Conservation (phyloP, 2,113 vertebrate genomes). For the Stegastes partitus region DNA sequence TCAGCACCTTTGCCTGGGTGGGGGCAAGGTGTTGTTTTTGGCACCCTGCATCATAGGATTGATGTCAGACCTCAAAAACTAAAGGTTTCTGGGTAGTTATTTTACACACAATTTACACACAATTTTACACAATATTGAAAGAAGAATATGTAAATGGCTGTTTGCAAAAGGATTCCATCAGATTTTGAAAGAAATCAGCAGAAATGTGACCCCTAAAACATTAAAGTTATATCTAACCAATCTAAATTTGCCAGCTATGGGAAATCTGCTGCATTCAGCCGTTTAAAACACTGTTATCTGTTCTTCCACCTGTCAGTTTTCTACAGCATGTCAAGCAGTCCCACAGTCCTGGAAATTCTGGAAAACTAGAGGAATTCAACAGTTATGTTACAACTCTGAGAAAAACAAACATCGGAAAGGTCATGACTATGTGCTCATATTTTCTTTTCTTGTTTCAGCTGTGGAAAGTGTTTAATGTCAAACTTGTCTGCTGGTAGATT, state of each 20-base stretch:
- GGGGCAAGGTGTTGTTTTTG: conserved; percentile 72
- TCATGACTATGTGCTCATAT: conserved; percentile 39
- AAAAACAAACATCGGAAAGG: conserved; percentile 59
- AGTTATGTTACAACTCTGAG: conserved; percentile 2
- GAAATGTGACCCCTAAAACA: conserved; percentile 26
- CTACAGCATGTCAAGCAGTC: conserved; percentile 1
- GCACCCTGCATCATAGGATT: conserved; percentile 50
- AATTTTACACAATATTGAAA: conserved; percentile 54
- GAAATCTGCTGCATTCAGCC: conserved; percentile 29
- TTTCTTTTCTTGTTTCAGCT: conserved; percentile 28
- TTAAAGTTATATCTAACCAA: too few species aligned
- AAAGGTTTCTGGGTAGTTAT: conserved; percentile 33
- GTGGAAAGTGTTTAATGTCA: conserved; percentile 65
- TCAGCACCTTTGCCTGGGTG: conserved; percentile 79
- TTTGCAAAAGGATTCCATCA: conserved; percentile 26
- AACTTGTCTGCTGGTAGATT: conserved; percentile 56
- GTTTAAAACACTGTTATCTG: conserved; percentile 20
- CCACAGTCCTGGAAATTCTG: conserved; percentile 16
- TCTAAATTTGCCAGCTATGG: conserved; percentile 20
- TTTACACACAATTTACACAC: too few species aligned
- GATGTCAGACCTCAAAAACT: conserved; percentile 59
- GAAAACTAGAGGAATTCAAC: conserved; percentile 41
- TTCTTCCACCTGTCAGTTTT: conserved; percentile 22
- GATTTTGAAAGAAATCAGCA: not conserved
- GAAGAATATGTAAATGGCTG: conserved; percentile 44